These are phyloP conservation scores for Diprion similis DNA, from an alignment of 1,140 invertebrate species.

Conservation along the genomic window DNA sequence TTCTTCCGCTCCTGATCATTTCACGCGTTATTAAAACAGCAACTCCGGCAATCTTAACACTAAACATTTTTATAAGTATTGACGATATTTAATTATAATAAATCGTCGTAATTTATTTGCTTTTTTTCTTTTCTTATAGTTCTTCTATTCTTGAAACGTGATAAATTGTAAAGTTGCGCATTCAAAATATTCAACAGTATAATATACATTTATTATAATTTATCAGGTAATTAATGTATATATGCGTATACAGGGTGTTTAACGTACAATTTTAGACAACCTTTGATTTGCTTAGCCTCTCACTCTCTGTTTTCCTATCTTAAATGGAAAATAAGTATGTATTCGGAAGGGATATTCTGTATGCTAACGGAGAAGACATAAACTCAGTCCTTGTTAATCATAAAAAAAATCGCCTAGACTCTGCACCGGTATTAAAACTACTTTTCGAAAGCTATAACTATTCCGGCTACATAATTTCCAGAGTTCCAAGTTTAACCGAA, in stretches of 20 bases:
- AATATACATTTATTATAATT: conserved; percentile 10
- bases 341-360: no score
- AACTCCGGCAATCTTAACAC: neutral
- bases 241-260: conserved; percentile 23
- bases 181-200: conserved; percentile 21
- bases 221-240: conserved; percentile 18
- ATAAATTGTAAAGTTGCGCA: conserved; percentile 16
- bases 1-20: neutral
- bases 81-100: neutral
- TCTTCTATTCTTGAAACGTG: neutral
- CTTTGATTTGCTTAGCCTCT: conserved; percentile 10
- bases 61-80: neutral
- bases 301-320: conserved; percentile 7
- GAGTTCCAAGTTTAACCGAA: no score
- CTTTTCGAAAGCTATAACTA: no score
- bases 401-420: no score
- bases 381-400: no score
- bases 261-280: conserved; percentile 10
- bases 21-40: neutral
- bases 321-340: no score
- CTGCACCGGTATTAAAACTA: no score
- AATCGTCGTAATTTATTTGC: neutral
- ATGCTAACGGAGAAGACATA: no score
- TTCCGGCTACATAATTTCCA: no score
- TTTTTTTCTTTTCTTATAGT: neutral